These are phyloP conservation scores for Rhopalosiphum nymphaeae DNA, from an alignment of 2,888 invertebrate species.

Conservation along the genomic window DNA sequence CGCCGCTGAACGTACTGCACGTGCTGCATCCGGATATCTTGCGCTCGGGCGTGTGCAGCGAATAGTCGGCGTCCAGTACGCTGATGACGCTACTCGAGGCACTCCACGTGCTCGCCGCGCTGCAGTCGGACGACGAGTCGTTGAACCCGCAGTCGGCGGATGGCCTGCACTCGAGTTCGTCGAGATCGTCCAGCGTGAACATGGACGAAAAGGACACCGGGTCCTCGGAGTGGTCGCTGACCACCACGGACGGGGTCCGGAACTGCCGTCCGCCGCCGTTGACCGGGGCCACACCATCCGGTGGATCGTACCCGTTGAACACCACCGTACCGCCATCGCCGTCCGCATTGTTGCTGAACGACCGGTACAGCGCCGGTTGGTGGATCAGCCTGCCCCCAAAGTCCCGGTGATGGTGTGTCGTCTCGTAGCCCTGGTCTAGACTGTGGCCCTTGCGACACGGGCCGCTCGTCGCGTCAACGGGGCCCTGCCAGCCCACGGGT, in stretches of 20 bases:
- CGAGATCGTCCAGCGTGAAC: slow-evolving; percentile 75
- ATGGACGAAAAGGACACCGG: slow-evolving; percentile 72
- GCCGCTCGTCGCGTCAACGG: not conserved
- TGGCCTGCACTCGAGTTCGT: slow-evolving; percentile 71
- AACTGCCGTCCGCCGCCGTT: slow-evolving; percentile 71
- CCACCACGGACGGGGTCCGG: slow-evolving; percentile 87
- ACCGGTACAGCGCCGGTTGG: slow-evolving; percentile 60
- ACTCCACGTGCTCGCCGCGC: slow-evolving; percentile 75
- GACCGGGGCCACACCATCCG: not conserved
- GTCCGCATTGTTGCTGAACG: slow-evolving; percentile 66
- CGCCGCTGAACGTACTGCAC: slow-evolving; percentile 81
- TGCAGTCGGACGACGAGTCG: slow-evolving; percentile 73
- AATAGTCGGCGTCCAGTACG: slow-evolving; percentile 74
- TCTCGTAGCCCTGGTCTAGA: slow-evolving; percentile 63
- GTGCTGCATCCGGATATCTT: slow-evolving; percentile 82
- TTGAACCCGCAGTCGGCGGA: slow-evolving; percentile 66
- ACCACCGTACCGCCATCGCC: slow-evolving; percentile 48
- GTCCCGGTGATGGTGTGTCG: slow-evolving; percentile 41
- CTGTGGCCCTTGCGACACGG: slow-evolving; percentile 63
- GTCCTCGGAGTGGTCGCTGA: slow-evolving; percentile 88
- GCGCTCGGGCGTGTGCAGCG: slow-evolving; percentile 74
- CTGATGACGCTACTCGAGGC: slow-evolving; percentile 75
- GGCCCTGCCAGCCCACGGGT: slow-evolving; percentile 21
- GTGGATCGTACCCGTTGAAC: slow-evolving; percentile 56
- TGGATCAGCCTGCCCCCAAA: slow-evolving; percentile 21